Evolutionary conservation across 2,113 vertebrate species (phyloP).

Genomic region (Oreochromis spilurus): DNA sequence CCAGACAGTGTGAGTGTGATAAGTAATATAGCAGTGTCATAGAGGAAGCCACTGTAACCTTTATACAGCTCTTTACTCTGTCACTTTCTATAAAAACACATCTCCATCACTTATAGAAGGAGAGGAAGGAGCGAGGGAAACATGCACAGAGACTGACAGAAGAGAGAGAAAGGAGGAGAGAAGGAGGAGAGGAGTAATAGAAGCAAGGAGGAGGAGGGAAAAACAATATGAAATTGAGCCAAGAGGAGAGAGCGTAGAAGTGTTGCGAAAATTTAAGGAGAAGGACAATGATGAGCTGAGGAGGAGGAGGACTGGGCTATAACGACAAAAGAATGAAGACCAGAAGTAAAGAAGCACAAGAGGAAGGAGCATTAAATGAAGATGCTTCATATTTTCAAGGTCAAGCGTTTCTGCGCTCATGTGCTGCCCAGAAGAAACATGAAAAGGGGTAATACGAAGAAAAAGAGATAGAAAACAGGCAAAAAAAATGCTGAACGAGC

Average conservation of each 20-base stretch:
- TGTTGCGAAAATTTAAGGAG: background rate
- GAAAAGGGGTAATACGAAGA: background rate
- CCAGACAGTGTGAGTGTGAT: background rate
- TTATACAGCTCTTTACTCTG: conserved; percentile 68
- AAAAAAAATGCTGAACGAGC: background rate
- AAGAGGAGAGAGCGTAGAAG: background rate
- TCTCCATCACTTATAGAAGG: conserved; percentile 51
- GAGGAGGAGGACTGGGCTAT: background rate
- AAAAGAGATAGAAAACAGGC: background rate
- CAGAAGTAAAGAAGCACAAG: background rate
- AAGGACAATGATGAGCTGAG: background rate
- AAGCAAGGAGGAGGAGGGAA: background rate
- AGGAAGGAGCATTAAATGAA: background rate
- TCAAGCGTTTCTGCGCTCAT: background rate
- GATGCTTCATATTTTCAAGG: conserved; percentile 11
- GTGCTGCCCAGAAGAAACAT: background rate
- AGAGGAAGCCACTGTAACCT: conserved; percentile 67
- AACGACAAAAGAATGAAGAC: background rate
- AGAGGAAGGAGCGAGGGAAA: background rate
- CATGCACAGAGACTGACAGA: background rate
- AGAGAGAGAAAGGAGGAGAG: background rate
- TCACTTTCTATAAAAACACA: conserved; percentile 64
- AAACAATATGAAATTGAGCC: background rate
- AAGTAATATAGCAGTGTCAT: conserved; percentile 63
- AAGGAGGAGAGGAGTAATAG: background rate